Percentiles rank a stretch among this genome's conserved stretches.
phyloP scores from a whole-genome alignment of 2,888 invertebrate species.

The Spodoptera picta region DNA sequence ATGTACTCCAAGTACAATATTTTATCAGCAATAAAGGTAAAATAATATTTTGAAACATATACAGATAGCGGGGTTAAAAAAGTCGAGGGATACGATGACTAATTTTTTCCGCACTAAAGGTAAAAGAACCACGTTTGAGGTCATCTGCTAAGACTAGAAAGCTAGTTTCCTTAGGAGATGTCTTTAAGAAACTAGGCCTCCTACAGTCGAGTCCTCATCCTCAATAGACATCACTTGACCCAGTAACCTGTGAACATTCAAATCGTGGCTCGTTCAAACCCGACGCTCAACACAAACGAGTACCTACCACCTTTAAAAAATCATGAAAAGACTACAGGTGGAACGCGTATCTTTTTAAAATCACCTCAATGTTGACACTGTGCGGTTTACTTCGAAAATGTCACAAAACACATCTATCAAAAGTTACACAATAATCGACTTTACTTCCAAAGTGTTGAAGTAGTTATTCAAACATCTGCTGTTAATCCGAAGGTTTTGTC shows the following conservation, averaged over 20 bases:
- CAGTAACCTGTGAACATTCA: conserved; percentile 77
- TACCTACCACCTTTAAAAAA: conserved; percentile 70
- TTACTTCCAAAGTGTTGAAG: conserved; percentile 52
- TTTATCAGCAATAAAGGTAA: too few relatives aligned
- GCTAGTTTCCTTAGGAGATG: conserved; percentile 61
- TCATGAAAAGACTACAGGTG: conserved; percentile 72
- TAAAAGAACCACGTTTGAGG: conserved; percentile 20
- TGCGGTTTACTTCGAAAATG: conserved; percentile 55
- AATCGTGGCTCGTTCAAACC: conserved; percentile 74
- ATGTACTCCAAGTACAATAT: too few relatives aligned
- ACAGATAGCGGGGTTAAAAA: too few relatives aligned
- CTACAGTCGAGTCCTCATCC: conserved; percentile 65
- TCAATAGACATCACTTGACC: conserved; percentile 81
- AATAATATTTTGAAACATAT: too few relatives aligned
- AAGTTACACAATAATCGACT: conserved; percentile 57
- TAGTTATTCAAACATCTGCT: conserved; percentile 41
- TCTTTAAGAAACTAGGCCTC: conserved; percentile 65
- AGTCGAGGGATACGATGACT: not conserved
- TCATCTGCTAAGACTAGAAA: conserved; percentile 12
- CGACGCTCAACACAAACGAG: conserved; percentile 73
- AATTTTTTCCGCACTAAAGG: conserved; percentile 14
- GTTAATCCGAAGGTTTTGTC: conserved; percentile 43
- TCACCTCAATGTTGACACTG: conserved; percentile 67
- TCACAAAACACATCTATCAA: conserved; percentile 46
- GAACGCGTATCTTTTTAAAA: conserved; percentile 68